Conservation (phyloP, 2,113 vertebrate genomes). For the Pterocles gutturalis region DNA sequence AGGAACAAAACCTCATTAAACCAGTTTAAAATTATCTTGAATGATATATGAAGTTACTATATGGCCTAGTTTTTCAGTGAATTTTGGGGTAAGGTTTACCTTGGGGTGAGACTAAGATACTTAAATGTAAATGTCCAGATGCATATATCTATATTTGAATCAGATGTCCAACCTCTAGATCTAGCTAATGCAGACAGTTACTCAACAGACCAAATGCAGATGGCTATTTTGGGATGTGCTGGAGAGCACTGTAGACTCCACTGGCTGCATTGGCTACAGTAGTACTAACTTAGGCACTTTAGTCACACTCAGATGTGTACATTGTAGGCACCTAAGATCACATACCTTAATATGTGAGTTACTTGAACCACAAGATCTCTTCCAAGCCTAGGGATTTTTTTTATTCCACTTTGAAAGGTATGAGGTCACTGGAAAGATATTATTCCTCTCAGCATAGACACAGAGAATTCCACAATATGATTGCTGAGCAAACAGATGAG, state of each 20-base stretch:
- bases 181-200: background rate
- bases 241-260: background rate
- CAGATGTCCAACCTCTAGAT: background rate
- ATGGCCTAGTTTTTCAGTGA: background rate
- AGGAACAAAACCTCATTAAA: background rate
- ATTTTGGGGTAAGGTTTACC: background rate
- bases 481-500: background rate
- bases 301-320: background rate
- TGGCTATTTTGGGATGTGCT: background rate
- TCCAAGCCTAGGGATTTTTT: background rate
- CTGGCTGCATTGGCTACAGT: background rate
- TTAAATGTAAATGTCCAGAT: background rate
- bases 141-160: background rate
- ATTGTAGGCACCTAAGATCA: background rate
- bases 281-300: background rate
- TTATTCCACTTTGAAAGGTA: background rate
- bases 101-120: background rate
- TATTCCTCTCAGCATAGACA: background rate
- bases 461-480: background rate
- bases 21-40: background rate
- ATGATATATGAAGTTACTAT: background rate
- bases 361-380: background rate
- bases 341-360: rapidly evolving
- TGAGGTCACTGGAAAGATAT: background rate
- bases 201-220: background rate